These are phyloP conservation scores for Drosophila fungiperda DNA, from an alignment of 2,888 invertebrate species.

Conservation along the genomic window DNA sequence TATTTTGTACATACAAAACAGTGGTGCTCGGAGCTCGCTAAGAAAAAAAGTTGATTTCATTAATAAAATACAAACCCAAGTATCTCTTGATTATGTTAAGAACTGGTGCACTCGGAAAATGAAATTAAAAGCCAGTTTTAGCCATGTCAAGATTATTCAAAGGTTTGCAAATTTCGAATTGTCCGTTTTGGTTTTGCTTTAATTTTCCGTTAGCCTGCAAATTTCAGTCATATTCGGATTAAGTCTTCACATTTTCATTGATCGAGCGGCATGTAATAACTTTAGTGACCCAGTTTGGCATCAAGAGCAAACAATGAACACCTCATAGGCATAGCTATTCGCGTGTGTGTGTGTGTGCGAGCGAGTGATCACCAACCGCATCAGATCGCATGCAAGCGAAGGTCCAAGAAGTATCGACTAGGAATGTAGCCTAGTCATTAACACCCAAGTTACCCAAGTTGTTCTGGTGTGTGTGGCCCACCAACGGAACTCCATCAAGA, in stretches of 20 bases:
- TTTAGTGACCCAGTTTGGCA: conserved; percentile 69
- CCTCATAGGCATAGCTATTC: conserved; percentile 60
- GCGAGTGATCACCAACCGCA: conserved; percentile 20
- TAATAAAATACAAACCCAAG: neutral
- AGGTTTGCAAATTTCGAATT: neutral
- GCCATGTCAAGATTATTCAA: neutral
- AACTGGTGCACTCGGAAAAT: neutral
- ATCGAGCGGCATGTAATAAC: conserved; percentile 20
- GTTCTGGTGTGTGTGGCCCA: conserved; percentile 49
- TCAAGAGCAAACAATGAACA: conserved; percentile 72
- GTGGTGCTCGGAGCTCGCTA: neutral
- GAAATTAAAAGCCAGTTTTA: neutral
- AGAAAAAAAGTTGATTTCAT: neutral
- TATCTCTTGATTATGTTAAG: neutral
- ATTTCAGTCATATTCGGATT: conserved; percentile 13
- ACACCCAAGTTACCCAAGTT: conserved; percentile 58
- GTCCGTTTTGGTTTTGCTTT: neutral
- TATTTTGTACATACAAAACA: neutral
- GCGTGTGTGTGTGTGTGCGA: neutral
- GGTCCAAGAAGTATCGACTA: conserved; percentile 14
- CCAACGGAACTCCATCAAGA: conserved; percentile 43
- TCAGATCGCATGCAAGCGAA: conserved; percentile 34
- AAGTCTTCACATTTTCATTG: conserved; percentile 9
- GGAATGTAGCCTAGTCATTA: conserved; percentile 44
- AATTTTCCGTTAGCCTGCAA: neutral